Percentiles rank a stretch among this genome's conserved stretches.
These are phyloP conservation scores for Cheilosia pagana DNA, from an alignment of 2,888 invertebrate genomes.

Conservation along the genomic window DNA sequence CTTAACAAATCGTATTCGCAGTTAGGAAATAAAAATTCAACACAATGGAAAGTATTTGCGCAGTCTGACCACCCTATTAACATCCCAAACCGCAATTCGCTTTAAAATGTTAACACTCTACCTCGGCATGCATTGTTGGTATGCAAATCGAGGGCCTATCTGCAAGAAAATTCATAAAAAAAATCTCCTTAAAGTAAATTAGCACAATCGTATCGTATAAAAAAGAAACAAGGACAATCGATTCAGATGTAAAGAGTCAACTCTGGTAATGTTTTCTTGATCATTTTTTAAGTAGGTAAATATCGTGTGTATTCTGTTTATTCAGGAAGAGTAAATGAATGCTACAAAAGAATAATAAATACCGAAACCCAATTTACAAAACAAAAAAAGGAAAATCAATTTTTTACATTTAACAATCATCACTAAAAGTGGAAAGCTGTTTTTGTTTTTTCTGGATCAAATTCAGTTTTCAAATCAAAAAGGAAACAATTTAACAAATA, in stretches of 20 bases:
- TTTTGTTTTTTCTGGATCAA: constrained; percentile 2
- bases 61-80: background rate
- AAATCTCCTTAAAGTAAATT: background rate
- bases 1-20: background rate
- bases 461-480: constrained; percentile 32
- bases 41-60: too few species aligned
- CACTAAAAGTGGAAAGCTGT: constrained; percentile 53
- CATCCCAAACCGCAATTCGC: background rate
- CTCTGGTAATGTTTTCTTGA: background rate
- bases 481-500: constrained; percentile 7
- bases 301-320: constrained; percentile 48
- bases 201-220: background rate
- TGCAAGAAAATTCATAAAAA: background rate
- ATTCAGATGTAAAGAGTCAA: background rate
- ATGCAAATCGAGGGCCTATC: background rate
- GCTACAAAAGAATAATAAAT: constrained; percentile 41
- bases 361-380: constrained; percentile 35
- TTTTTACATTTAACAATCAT: constrained; percentile 40
- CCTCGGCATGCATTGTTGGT: background rate
- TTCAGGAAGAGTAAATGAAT: constrained; percentile 39
- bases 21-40: background rate
- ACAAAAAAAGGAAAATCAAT: background rate
- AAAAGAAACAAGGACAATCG: background rate
- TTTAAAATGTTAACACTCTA: background rate
- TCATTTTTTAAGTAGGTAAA: background rate